Conservation (phyloP, 2,113 vertebrate species). For the Cryptotis parvus region DNA sequence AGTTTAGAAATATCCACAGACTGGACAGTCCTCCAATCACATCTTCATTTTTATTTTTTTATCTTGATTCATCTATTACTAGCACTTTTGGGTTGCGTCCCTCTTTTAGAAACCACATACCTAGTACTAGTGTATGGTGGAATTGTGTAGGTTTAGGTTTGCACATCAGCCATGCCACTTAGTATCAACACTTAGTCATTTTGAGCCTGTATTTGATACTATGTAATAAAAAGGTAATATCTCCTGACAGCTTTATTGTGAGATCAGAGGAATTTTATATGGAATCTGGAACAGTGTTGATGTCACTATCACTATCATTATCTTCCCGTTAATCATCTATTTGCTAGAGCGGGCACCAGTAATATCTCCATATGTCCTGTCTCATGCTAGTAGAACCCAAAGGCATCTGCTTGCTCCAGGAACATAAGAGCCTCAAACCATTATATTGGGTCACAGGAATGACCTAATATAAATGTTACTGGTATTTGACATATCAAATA, state of each 20-base stretch:
- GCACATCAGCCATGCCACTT: neutral
- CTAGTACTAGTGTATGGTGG: neutral
- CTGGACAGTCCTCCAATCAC: neutral
- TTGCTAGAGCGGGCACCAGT: too few relatives aligned
- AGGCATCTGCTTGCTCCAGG: too few relatives aligned
- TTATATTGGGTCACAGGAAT: too few relatives aligned
- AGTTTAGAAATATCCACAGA: neutral
- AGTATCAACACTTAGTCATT: neutral
- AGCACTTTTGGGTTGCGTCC: neutral
- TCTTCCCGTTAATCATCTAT: too few relatives aligned
- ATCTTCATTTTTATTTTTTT: neutral
- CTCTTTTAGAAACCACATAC: neutral
- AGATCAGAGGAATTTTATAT: neutral
- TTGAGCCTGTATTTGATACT: neutral
- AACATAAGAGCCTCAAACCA: too few relatives aligned
- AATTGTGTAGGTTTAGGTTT: neutral
- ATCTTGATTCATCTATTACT: neutral
- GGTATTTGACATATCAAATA: too few relatives aligned
- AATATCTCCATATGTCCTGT: too few relatives aligned
- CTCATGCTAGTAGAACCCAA: too few relatives aligned
- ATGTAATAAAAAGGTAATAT: neutral
- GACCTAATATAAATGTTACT: too few relatives aligned
- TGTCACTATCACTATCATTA: too few relatives aligned
- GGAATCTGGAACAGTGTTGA: neutral
- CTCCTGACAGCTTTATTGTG: neutral